Evolutionary conservation across 2,113 vertebrate species (phyloP).

Genomic region (Merops nubicus): DNA sequence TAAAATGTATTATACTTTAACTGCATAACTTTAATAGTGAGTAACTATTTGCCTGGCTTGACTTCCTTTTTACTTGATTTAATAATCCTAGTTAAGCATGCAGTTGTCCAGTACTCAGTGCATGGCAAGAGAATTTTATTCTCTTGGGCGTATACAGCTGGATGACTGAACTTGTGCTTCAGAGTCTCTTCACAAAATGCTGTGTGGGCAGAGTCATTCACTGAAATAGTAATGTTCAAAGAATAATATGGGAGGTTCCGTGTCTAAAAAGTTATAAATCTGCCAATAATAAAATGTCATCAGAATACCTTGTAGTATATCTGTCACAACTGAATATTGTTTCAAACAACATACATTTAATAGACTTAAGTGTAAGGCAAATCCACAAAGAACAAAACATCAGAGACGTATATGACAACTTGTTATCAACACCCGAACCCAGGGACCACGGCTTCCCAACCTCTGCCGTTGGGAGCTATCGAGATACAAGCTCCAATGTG

Average conservation of each 20-base stretch:
- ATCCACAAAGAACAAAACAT: too few relatives aligned
- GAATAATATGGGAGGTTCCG: not conserved
- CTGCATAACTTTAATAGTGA: not conserved
- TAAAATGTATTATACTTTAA: not conserved
- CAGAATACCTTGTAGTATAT: not conserved
- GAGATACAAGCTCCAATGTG: too few relatives aligned
- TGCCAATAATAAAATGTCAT: not conserved
- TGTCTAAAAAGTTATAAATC: not conserved
- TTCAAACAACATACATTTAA: not conserved
- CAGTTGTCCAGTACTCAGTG: accelerated
- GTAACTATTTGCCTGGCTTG: not conserved
- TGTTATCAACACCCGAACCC: too few relatives aligned
- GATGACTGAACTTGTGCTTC: not conserved
- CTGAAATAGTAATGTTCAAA: not conserved
- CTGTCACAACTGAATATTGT: not conserved
- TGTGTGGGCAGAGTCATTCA: not conserved
- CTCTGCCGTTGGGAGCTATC: too few relatives aligned
- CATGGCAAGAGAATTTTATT: not conserved
- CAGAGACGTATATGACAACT: too few relatives aligned
- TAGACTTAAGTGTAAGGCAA: not conserved
- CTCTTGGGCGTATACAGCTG: not conserved
- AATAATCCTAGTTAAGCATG: not conserved
- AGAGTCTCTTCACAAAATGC: not conserved
- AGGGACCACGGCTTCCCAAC: too few relatives aligned
- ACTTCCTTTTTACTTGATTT: not conserved